Base-by-base conservation (phyloP, 2,113 vertebrate species). In the Leptocoma aspasia region DNA sequence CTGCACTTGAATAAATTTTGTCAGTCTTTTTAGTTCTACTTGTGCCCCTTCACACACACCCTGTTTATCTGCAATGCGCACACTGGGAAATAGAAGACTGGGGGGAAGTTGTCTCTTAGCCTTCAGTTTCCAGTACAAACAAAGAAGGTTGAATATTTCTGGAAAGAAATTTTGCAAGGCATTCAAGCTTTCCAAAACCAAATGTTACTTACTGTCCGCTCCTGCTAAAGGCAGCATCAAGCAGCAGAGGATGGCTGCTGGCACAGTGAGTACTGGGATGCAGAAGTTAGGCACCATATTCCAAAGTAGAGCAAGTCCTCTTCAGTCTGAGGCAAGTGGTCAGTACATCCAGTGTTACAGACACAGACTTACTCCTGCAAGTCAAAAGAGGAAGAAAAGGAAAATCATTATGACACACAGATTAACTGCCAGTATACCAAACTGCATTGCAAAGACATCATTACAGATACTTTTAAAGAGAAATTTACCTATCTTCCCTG, bases 181-280 rank as follows among this genome's bases (percentile, higher is more conserved):
- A 80, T 80, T 84, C 53, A 69, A 49, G 64, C 61, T 86, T 75
- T 82, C 54, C 24, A 19, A 94, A 91, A n/a, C 3, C 1, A 3
- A 73, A 22, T 4, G 33, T 63, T 95, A 99, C 99, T 99, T 97
- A 99, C 99, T 98, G 95, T 99, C 98, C 3, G 98, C 97, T 60
- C 96, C 97, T 57, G 97, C 97, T 57, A 92, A 97, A 95, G 97
- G 95, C 89, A 97, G 95, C 89, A 97, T 96, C 94, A 98, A 96
- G 86, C 97, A 97, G 97, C 97, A 97, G 91, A 99, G 97, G 73
- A 99, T 86, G 81, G 97, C 94, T 92, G 98, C 97, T 96, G 98
- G 97, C 96, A 98, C 95, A 91, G 97, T 96, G 82, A 97, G 85
- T 83, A 97, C 90, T 92, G 96, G 92, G 93, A 97, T 54, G 16